These are phyloP conservation scores for Melanotaenia parkinsoni DNA, from an alignment of 2,797 vertebrate species.

Conservation along the genomic window DNA sequence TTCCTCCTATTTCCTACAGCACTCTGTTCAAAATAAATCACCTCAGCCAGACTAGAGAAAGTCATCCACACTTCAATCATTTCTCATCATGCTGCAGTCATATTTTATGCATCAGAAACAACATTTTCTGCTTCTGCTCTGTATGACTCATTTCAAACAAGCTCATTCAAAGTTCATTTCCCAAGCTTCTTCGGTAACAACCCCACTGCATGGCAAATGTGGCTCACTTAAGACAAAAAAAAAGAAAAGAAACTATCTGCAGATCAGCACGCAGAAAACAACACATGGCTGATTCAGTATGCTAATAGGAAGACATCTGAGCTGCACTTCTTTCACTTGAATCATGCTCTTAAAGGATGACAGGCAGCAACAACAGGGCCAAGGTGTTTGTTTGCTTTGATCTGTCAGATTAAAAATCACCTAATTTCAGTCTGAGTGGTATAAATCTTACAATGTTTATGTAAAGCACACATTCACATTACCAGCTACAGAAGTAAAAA, in stretches of 20 bases:
- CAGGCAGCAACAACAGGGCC: conserved; percentile 35
- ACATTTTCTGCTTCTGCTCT: conserved; percentile 46
- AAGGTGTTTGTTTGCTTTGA: conserved; percentile 40
- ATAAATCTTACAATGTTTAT: neutral
- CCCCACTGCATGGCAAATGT: conserved; percentile 56
- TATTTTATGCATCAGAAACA: conserved; percentile 53
- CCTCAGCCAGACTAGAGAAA: conserved; percentile 37
- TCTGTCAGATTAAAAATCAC: conserved; percentile 34
- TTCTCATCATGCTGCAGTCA: conserved; percentile 34
- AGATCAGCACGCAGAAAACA: conserved; percentile 42
- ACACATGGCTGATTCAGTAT: conserved; percentile 53
- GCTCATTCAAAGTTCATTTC: conserved; percentile 70
- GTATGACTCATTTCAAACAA: conserved; percentile 66
- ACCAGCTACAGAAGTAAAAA: neutral
- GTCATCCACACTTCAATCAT: conserved; percentile 38
- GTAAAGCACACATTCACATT: neutral
- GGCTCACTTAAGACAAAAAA: conserved; percentile 47
- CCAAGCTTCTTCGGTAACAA: conserved; percentile 35
- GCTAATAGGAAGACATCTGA: conserved; percentile 47
- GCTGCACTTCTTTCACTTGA: conserved; percentile 38
- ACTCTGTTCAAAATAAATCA: conserved; percentile 45
- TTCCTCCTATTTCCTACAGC: neutral
- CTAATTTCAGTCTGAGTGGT: conserved; percentile 16
- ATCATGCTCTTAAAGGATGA: conserved; percentile 46
- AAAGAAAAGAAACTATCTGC: conserved; percentile 26